A percentile compares a stretch with the other conserved stretches of the same genome.
phyloP scores from a whole-genome alignment of 2,113 vertebrate genomes.

The Perca schrenkii region DNA sequence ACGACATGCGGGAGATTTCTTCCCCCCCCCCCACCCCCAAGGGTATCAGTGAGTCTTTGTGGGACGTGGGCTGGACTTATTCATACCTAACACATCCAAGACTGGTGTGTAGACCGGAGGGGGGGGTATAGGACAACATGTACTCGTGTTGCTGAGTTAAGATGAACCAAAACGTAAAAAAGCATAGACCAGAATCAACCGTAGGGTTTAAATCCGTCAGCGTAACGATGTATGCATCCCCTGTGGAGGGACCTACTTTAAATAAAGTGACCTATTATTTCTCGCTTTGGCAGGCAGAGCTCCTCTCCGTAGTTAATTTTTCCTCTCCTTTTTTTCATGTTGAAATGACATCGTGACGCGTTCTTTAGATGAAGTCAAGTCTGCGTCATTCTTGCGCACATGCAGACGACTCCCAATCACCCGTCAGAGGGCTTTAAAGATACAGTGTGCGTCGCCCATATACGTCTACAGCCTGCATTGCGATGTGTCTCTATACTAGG shows the following conservation, averaged over 20 bases:
- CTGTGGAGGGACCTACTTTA: conserved; percentile 7
- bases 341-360: conserved; percentile 84
- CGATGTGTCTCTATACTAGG: conserved; percentile 66
- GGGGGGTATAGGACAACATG: conserved; percentile 6
- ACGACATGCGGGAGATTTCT: conserved; percentile 44
- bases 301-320: conserved; percentile 35
- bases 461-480: conserved; percentile 73
- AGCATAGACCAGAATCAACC: neutral
- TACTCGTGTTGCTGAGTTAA: neutral
- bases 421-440: conserved; percentile 79
- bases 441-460: conserved; percentile 64
- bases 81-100: neutral
- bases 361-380: conserved; percentile 81
- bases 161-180: neutral
- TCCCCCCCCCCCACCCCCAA: no score
- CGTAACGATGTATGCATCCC: neutral
- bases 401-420: conserved; percentile 80
- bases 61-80: conserved; percentile 26
- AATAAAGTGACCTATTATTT: conserved; percentile 39
- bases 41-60: conserved; percentile 2
- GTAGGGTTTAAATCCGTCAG: neutral
- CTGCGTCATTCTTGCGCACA: conserved; percentile 89
- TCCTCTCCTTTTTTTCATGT: conserved; percentile 30
- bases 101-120: neutral
- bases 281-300: conserved; percentile 1